Conservation (phyloP, 2,797 vertebrate species). For the Enteromius thamalakanensis region DNA sequence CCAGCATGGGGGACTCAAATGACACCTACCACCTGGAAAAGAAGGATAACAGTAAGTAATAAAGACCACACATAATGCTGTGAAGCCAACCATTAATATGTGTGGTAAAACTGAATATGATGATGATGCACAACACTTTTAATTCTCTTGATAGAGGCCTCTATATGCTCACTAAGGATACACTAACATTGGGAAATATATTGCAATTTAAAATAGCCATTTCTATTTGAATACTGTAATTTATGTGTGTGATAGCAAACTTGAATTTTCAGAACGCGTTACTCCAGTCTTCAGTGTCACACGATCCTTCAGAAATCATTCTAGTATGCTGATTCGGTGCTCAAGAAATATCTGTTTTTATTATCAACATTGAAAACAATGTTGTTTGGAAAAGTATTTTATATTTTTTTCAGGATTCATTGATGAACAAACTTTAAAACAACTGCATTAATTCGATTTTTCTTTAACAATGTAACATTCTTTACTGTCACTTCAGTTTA, state of each 20-base stretch:
- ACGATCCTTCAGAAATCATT: not conserved
- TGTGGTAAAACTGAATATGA: not conserved
- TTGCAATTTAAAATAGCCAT: not conserved
- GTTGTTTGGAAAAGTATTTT: too few relatives aligned
- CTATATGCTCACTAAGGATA: not conserved
- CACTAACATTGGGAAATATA: not conserved
- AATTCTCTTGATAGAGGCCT: not conserved
- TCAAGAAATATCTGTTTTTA: too few relatives aligned
- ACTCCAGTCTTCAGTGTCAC: not conserved
- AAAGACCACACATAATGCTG: not conserved
- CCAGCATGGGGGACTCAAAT: constrained; percentile 3
- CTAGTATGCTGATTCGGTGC: not conserved
- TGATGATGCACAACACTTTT: not conserved
- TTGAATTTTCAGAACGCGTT: not conserved
- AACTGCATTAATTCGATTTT: not conserved
- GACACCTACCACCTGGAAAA: not conserved
- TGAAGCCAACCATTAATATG: not conserved
- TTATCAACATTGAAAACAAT: too few relatives aligned
- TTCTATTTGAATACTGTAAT: not conserved
- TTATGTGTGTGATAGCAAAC: not conserved
- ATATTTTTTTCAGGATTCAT: not conserved
- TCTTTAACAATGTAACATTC: not conserved
- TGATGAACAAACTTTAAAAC: not conserved
- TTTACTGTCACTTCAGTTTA: too few relatives aligned
- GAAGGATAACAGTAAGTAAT: not conserved